Evolutionary conservation across 2,797 vertebrate genomes (phyloP).

Genomic region (Meriones psammophilus): DNA sequence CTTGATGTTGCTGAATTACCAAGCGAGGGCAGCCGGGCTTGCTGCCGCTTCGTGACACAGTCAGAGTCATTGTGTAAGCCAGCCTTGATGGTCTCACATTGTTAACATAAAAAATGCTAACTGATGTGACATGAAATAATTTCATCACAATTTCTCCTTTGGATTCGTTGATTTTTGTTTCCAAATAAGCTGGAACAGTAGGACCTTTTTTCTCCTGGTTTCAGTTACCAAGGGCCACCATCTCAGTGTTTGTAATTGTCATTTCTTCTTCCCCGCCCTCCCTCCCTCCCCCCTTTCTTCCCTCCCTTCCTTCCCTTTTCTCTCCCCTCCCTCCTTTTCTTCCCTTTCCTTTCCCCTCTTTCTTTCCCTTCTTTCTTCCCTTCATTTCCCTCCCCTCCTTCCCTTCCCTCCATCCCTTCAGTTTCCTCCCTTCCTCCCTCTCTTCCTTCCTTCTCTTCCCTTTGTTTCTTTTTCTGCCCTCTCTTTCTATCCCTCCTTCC

Average conservation of each 20-base stretch:
- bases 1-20: not conserved
- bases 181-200: not conserved
- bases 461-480: rapidly evolving
- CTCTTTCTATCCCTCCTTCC: no score
- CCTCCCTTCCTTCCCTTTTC: no score
- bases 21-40: not conserved
- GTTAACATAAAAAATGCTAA: conserved; percentile 14
- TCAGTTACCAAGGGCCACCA: not conserved
- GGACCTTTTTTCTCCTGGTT: not conserved
- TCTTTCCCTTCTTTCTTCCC: no score
- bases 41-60: conserved; percentile 40
- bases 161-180: conserved; percentile 1
- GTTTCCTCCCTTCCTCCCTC: no score
- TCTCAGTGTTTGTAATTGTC: conserved; percentile 11
- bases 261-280: not conserved
- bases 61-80: conserved; percentile 20
- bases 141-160: conserved; percentile 55
- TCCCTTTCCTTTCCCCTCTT: not conserved
- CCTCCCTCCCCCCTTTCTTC: rapidly evolving
- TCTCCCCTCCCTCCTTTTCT: no score
- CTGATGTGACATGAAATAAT: not conserved
- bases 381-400: rapidly evolving
- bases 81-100: conserved; percentile 24
- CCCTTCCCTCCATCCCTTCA: no score
- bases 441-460: not conserved